Evolutionary conservation across 2,113 vertebrate genomes (phyloP).

Genomic region (Gymnocephalus cernua): DNA sequence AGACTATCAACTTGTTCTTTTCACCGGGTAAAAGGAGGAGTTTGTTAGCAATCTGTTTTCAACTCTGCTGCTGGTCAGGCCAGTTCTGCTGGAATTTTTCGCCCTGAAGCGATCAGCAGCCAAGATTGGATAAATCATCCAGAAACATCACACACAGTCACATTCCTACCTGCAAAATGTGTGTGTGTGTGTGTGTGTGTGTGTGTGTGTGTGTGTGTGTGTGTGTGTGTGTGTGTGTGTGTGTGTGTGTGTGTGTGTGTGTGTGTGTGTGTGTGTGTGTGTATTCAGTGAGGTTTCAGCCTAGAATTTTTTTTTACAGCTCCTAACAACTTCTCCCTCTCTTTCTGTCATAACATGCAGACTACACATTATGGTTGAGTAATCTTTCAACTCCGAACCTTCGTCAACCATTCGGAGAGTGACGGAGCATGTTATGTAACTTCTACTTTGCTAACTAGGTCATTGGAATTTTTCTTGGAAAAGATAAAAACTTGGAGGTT

Average conservation of each 20-base stretch:
- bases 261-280: background rate
- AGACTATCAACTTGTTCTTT: background rate
- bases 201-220: background rate
- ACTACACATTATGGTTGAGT: constrained; percentile 67
- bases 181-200: constrained; percentile 11
- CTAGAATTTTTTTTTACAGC: constrained; percentile 3
- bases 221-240: background rate
- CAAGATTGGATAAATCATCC: background rate
- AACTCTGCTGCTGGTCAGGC: constrained; percentile 3
- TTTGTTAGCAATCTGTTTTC: constrained; percentile 19
- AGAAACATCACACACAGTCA: constrained; percentile 4
- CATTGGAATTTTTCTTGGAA: constrained; percentile 42
- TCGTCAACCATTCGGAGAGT: constrained; percentile 58
- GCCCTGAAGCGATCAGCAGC: constrained; percentile 17
- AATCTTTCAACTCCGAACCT: constrained; percentile 67
- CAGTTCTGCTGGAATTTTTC: constrained; percentile 30
- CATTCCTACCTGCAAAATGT: constrained; percentile 11
- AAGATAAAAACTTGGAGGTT: constrained; percentile 19
- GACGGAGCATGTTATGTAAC: constrained; percentile 67
- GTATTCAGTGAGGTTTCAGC: constrained; percentile 23
- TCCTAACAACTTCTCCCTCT: constrained; percentile 6
- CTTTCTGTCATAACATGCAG: constrained; percentile 61
- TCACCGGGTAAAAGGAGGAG: background rate
- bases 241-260: constrained; percentile 13
- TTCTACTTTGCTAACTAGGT: constrained; percentile 54